Evolutionary conservation across 1,140 invertebrate genomes (phyloP).

Genomic region (Heliothis subflexa): DNA sequence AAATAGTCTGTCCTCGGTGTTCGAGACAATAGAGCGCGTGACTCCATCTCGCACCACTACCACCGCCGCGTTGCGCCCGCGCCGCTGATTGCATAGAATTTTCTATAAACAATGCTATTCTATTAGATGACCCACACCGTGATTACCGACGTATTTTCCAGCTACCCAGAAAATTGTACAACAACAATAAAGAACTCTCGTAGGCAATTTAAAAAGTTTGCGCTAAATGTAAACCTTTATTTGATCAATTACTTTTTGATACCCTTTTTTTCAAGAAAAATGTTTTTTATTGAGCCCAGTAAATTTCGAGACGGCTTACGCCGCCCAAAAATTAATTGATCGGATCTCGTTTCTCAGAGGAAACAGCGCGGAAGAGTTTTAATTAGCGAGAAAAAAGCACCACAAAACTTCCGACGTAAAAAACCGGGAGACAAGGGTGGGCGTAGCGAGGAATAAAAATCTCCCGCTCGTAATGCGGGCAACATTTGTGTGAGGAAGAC

Average conservation of each 20-base stretch:
- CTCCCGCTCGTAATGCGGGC: conserved; percentile 83
- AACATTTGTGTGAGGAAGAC: conserved; percentile 86
- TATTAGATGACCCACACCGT: conserved; percentile 42
- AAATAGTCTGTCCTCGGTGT: conserved; percentile 52
- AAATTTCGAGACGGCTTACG: conserved; percentile 83
- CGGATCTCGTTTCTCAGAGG: conserved; percentile 83
- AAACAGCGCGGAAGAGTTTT: conserved; percentile 86
- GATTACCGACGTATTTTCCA: conserved; percentile 50
- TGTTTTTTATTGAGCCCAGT: conserved; percentile 73
- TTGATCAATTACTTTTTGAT: conserved; percentile 72
- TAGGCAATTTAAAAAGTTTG: conserved; percentile 49
- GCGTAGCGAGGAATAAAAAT: conserved; percentile 83
- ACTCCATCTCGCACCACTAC: conserved; percentile 56
- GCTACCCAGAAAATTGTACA: conserved; percentile 47
- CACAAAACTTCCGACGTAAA: conserved; percentile 84
- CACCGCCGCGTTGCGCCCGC: conserved; percentile 36
- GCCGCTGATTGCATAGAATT: conserved; percentile 52
- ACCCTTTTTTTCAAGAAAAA: conserved; percentile 72
- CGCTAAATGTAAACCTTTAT: conserved; percentile 56
- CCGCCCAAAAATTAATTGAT: conserved; percentile 85
- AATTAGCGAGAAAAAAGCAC: conserved; percentile 85
- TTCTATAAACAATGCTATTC: conserved; percentile 54
- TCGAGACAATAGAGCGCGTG: conserved; percentile 66
- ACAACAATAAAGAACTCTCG: conserved; percentile 42
- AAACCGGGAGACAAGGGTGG: conserved; percentile 84